Base-by-base conservation (phyloP, 1,140 invertebrate species). In the Trichonephila clavipes region DNA sequence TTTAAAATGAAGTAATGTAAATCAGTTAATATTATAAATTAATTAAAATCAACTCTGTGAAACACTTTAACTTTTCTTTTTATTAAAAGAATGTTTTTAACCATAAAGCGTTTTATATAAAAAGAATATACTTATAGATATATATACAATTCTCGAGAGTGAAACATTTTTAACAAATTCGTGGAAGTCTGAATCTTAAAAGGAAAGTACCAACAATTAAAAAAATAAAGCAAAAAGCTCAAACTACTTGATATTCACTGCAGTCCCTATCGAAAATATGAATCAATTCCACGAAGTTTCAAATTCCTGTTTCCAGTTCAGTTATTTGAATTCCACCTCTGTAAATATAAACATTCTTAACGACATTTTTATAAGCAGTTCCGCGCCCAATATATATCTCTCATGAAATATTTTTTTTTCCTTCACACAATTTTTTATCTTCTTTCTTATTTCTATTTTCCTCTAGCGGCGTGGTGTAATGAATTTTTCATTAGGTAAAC, bases 401-500 rank as follows among this genome's bases (percentile, higher is more conserved):
- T 7, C 62, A 58, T 8, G 44, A 3, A 87, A 4, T 16, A 28
- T 19, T 89, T 44, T 89, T 51, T 51, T 44, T 88, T 12, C n/a
- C 28, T 69, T 69, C n/a, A 21, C n/a, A 8, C 1, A 28, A 19
- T 89, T 89, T 89, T 66, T 59, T 89, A 10, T 88, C 61, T 62
- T 18, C 5, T 28, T 40, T 21, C 10, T 88, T 88, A 64, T 40
- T 88, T 40, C 34, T 66, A 66, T 89, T 77, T 89, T 89, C 66
- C 59, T 89, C 64, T n/a, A 58, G 28, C 24, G 62, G 61, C 8
- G 86, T 64, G 61, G 64, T 77, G 88, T 89, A 89, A 89, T 89
- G 88, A 89, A 89, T 89, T 89, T 89, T 89, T 89, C 88, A 89
- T 89, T 89, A 89, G 88, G 88, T 89, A 89, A 89, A 89, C 88